phyloP scores from a whole-genome alignment of 1,140 invertebrate genomes.

The Aphelenchoides besseyi region DNA sequence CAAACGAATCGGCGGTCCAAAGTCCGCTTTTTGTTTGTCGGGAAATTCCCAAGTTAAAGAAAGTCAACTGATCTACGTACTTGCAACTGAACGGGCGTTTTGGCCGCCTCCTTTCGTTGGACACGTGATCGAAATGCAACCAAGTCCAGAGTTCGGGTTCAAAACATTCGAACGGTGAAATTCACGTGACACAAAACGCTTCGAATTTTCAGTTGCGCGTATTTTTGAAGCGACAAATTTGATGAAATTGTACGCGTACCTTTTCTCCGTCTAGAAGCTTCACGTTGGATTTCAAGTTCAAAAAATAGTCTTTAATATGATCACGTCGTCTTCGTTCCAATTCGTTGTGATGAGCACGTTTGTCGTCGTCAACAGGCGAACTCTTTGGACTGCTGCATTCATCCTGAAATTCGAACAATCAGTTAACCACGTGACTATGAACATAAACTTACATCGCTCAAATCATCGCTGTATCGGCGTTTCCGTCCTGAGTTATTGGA shows the following conservation, averaged over 20 bases:
- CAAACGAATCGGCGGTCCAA: neutral
- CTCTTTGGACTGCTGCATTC: conserved; percentile 27
- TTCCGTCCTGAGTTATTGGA: conserved; percentile 6
- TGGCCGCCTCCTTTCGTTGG: neutral
- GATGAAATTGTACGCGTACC: conserved; percentile 18
- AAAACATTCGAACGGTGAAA: neutral
- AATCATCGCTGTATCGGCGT: conserved; percentile 6
- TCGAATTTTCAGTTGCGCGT: too few species aligned
- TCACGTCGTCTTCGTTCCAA: conserved; percentile 36
- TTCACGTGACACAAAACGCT: too few species aligned
- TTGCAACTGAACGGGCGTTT: too few species aligned
- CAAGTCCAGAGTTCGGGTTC: neutral
- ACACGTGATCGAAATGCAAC: neutral
- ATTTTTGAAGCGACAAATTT: too few species aligned
- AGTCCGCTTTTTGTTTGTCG: neutral
- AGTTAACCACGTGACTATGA: neutral
- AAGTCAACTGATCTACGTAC: too few species aligned
- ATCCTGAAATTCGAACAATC: conserved; percentile 10
- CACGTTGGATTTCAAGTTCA: conserved; percentile 28
- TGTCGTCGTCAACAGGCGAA: conserved; percentile 31
- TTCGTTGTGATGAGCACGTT: conserved; percentile 39
- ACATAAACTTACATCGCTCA: conserved; percentile 19
- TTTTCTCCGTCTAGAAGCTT: conserved; percentile 38
- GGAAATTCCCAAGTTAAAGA: neutral
- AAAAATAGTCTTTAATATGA: conserved; percentile 41